Percentiles rank a stretch among this genome's conserved stretches.
Evolutionary conservation across 92 coral and sea anemone genomes (phyloP).

Genomic region (Micromussa lordhowensis): DNA sequence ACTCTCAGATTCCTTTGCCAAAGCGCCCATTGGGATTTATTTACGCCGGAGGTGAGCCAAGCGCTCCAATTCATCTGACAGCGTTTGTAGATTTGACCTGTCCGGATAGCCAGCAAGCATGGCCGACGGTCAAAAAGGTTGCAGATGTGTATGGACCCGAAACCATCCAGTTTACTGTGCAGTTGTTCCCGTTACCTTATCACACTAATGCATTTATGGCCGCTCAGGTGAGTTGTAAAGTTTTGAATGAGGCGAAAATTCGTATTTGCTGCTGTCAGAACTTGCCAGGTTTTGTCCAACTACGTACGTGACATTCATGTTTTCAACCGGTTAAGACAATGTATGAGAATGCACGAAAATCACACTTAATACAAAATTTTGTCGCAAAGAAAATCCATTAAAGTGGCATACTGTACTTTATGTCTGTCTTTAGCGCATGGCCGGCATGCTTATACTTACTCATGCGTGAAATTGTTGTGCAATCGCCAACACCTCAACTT

Average conservation of each 20-base stretch:
- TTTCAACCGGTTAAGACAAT: no score
- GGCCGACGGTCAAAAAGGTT: constrained; percentile 78
- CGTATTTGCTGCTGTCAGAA: no score
- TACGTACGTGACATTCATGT: no score
- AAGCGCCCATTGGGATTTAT: constrained; percentile 81
- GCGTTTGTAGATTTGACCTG: constrained; percentile 82
- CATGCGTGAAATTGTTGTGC: no score
- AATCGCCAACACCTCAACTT: no score
- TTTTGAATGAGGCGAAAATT: neutral
- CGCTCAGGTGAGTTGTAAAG: constrained; percentile 66
- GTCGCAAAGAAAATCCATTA: no score
- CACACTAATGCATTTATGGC: constrained; percentile 87
- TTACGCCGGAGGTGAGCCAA: constrained; percentile 65
- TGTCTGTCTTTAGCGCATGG: no score
- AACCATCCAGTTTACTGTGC: constrained; percentile 61
- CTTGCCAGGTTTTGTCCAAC: no score
- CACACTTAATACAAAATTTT: no score
- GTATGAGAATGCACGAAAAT: no score
- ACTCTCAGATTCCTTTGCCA: constrained; percentile 71
- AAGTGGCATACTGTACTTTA: no score
- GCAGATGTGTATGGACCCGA: constrained; percentile 81
- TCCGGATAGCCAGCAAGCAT: constrained; percentile 77
- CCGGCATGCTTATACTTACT: no score
- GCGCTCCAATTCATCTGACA: constrained; percentile 74
- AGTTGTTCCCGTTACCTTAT: constrained; percentile 79